Base-by-base conservation (phyloP, 1,140 invertebrate genomes). In the Ganaspis sp. region DNA sequence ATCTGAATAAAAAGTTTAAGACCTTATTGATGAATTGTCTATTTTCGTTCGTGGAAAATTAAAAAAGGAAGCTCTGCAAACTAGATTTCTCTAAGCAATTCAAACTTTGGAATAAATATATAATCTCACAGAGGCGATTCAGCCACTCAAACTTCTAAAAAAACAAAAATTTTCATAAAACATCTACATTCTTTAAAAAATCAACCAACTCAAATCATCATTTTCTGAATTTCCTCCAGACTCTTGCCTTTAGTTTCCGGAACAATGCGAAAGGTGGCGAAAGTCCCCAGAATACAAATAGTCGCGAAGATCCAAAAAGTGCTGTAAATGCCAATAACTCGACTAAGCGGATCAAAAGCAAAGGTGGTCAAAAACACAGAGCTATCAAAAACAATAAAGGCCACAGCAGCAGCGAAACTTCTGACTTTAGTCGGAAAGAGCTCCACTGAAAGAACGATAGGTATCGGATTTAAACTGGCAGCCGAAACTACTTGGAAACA, bases 381-480 rank as follows among this genome's bases (percentile, higher is more conserved):
- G 23, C 9, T 26, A 3, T 64, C 58, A 29, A 64, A 64, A n/a
- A n/a, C 9, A 15, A 64, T 29, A n/a, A 64, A 64, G 15, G 58
- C 58, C 15, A n/a, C 15, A 8, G 58, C 58, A 2, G 58, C 29
- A 29, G 58, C 58, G 12, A 64, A 21, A 64, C 58, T 29, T 29
- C 26, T 26, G 8, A 64, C 23, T 8, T 64, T 29, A 26, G 23
- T 64, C 9, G 58, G 58, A n/a, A 64, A 64, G 15, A 64, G 23
- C 23, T 64, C 58, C 6, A 64, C 23, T 64, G 26, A n/a, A 29
- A 64, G 58, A 15, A 64, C 3, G 23, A 29, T 15, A 8, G 58
- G 58, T 29, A 64, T 64, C n/a, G 58, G 58, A n/a, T 64, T 64
- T 29, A 64, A 64, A 64, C 58, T 64, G 9, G 58, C 58, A 29